Conservation (phyloP, 2,113 vertebrate species). For the Sceloporus undulatus region DNA sequence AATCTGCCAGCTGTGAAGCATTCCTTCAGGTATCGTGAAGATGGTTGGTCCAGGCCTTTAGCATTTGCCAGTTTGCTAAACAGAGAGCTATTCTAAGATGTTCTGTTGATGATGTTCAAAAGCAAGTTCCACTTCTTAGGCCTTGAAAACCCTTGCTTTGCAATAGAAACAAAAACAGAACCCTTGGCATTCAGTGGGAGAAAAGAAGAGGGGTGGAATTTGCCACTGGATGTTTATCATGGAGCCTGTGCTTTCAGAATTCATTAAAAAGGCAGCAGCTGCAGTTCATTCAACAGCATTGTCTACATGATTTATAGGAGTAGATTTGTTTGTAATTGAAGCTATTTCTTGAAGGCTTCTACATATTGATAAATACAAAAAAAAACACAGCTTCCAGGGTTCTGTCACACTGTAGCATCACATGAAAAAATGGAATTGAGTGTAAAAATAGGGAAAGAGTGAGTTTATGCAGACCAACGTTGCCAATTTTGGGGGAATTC, state of each 20-base stretch:
- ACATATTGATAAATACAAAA: neutral
- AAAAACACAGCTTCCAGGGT: neutral
- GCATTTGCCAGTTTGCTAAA: neutral
- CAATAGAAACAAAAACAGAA: neutral
- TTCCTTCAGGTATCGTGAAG: neutral
- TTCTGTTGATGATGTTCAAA: neutral
- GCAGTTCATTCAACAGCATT: neutral
- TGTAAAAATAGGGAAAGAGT: neutral
- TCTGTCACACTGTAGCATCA: neutral
- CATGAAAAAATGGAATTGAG: neutral
- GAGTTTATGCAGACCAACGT: neutral
- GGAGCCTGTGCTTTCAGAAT: neutral
- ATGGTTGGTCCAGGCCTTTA: neutral
- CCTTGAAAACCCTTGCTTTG: neutral
- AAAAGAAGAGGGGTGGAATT: neutral
- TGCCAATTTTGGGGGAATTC: too few relatives aligned
- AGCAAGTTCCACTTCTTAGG: neutral
- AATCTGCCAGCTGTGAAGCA: neutral
- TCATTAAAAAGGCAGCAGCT: neutral
- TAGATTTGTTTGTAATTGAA: conserved; percentile 14
- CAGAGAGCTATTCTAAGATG: neutral
- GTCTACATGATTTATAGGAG: conserved; percentile 9
- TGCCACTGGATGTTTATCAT: neutral
- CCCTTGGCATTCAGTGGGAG: neutral
- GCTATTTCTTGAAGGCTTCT: neutral